Evolutionary conservation across 2,888 invertebrate species (phyloP), one percentile per base, ranked within the genome.

Genomic region (Bruchidius siliquastri): DNA sequence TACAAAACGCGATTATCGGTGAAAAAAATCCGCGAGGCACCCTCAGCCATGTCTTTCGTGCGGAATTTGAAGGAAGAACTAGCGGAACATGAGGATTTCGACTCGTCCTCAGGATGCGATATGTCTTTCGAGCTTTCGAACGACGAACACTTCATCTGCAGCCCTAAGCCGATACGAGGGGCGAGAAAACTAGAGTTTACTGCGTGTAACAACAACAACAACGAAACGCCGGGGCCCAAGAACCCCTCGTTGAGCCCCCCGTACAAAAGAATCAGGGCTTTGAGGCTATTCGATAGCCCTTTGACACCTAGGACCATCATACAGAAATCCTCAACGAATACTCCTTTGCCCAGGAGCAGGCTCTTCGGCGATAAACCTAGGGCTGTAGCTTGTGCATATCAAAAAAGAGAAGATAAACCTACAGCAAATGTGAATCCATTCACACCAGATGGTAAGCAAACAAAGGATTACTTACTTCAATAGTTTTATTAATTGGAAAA

Each of bases 381-480:
- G 75, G 83, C 86, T 67, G 85, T 87, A n/a, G 82, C 87, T 18
- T 81, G 81, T 77, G 83, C 83, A 21, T 88, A 86, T 80, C 83
- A 81, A 68, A 88, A 86, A 81, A 82, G 83, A 22, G 88, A 89
- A 3, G 88, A 89, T 0, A 88, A 89, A 74, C 90, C 92, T 0
- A 83, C 89, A 0, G 94, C 92, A 30, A 96, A 96, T 86, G 91
- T 96, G 69, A 96, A 96, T 87, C 96, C 96, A 0, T 96, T 96
- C 81, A 94, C 94, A 3, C 94, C 94, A 3, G 92, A 92, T 81
- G 93, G 92, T 92, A 84, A 85, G 85, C 74, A 20, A 49, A 49
- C 49, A 49, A 49, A 49, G 49, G 49, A 18, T 26, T 4, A n/a
- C n/a, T n/a, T n/a, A n/a, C n/a, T n/a, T n/a, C n/a, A n/a, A n/a